Evolutionary conservation across 1,140 invertebrate species (phyloP), one percentile per base, ranked within the genome.

Genomic region (Plutomurus gul): DNA sequence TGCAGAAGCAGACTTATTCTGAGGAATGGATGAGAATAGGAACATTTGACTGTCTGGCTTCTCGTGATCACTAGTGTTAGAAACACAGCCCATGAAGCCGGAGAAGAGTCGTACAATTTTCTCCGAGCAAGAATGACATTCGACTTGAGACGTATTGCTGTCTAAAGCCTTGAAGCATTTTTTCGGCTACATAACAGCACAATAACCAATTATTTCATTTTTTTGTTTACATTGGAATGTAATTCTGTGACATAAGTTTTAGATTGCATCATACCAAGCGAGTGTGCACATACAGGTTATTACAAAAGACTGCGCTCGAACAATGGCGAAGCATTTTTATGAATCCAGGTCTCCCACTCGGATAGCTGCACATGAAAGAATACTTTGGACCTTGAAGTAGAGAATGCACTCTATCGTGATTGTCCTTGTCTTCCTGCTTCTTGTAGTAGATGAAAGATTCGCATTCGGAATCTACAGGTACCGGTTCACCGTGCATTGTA

Each of bases 271-370:
- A 27, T 77, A 77, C 75, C 75, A 77, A 37, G 43, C 75, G 40
- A 11, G 51, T 43, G 7, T 43, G 43, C 18, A 30, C 22, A 39
- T 46, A 77, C 33, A 33, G 39, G 22, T 70, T 77, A 10, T 72
- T 65, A 73, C 76, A 78, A 8, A 70, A 20, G 40, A 78, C 73
- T 13, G 76, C 65, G 36, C 73, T 78, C 10, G 65, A 20, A 51
- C 76, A 78, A 36, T 72, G 37, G 39, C 27, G 18, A 18, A 78
- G 8, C 11, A 40, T 47, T 51, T 73, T 73, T 25, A 78, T 51
- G 2, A 70, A 33, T 27, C 36, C 33, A 13, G 70, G 46, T 25
- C 22, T 72, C 22, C 46, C 76, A 11, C 73, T 36, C 1, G 46
- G 7, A 25, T 30, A 27, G 7, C 51, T 47, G 30, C 76, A 78